phyloP scores from a whole-genome alignment of 2,113 vertebrate species.

The Propithecus coquereli region DNA sequence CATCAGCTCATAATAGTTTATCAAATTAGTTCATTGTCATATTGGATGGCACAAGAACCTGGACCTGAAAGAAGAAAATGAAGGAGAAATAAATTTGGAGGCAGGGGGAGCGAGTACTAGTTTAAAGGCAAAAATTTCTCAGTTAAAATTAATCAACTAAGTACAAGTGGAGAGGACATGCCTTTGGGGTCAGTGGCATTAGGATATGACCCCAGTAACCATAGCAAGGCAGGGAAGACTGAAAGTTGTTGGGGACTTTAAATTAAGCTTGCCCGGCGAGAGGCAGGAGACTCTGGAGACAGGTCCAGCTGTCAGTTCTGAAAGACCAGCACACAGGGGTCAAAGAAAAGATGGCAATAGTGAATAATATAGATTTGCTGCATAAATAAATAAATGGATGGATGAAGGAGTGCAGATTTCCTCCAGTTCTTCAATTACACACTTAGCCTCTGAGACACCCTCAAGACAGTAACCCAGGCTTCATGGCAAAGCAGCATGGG shows the following conservation, averaged over 20 bases:
- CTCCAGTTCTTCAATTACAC: neutral
- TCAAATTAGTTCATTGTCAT: neutral
- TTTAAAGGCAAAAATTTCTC: neutral
- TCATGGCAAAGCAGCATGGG: neutral
- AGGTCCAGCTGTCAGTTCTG: neutral
- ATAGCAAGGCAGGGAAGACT: neutral
- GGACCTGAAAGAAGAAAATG: neutral
- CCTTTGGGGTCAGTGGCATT: neutral
- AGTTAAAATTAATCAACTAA: neutral
- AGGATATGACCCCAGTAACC: neutral
- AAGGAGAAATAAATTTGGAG: neutral
- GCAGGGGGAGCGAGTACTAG: too few relatives aligned
- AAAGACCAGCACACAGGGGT: neutral
- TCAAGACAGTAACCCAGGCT: neutral
- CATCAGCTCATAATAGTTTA: neutral
- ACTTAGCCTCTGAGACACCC: neutral
- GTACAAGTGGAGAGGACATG: neutral
- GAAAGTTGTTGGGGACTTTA: neutral
- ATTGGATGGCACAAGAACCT: neutral
- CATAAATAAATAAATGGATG: constrained; percentile 24
- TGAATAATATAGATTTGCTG: neutral
- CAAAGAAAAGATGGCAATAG: neutral
- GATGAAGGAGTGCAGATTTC: neutral
- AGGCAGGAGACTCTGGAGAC: neutral
- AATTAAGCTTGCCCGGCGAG: neutral